Conservation (phyloP, 2,797 vertebrate species). For the Chelon auratus region DNA sequence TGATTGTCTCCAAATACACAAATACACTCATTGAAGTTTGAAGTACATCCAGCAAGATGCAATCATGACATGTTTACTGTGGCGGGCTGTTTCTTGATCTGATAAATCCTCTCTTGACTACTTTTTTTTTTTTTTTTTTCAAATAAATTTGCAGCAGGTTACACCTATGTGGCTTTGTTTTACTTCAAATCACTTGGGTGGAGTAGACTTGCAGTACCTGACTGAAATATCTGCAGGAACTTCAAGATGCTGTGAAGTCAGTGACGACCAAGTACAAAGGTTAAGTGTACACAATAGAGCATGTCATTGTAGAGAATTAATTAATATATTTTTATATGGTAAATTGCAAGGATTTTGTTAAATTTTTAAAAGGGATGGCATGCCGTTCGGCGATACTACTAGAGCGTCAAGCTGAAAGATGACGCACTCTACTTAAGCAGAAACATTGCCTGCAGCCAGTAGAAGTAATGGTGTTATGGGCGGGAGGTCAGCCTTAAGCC, state of each 20-base stretch:
- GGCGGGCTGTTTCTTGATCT: not conserved
- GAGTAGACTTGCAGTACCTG: not conserved
- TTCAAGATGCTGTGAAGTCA: not conserved
- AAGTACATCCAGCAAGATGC: constrained; percentile 4
- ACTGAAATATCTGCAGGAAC: not conserved
- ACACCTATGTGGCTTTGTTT: not conserved
- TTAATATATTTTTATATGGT: not conserved
- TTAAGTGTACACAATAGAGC: not conserved
- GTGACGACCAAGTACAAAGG: not conserved
- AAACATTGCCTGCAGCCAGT: constrained; percentile 34
- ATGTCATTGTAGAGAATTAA: not conserved
- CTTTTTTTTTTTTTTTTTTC: too few relatives aligned
- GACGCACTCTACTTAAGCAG: constrained; percentile 34
- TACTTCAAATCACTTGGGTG: not conserved
- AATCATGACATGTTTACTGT: not conserved
- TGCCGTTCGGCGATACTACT: not conserved
- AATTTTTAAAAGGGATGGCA: not conserved
- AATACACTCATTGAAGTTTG: not conserved
- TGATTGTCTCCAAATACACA: not conserved
- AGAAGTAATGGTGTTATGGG: constrained; percentile 33
- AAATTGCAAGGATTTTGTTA: constrained; percentile 1
- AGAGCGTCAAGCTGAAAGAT: constrained; percentile 19
- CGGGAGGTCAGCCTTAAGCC: constrained; percentile 55
- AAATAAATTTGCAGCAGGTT: not conserved
- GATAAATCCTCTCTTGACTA: not conserved